Evolutionary conservation across 2,888 invertebrate genomes (phyloP), one percentile per base, ranked within the genome.

Genomic region (Acheta domesticus): DNA sequence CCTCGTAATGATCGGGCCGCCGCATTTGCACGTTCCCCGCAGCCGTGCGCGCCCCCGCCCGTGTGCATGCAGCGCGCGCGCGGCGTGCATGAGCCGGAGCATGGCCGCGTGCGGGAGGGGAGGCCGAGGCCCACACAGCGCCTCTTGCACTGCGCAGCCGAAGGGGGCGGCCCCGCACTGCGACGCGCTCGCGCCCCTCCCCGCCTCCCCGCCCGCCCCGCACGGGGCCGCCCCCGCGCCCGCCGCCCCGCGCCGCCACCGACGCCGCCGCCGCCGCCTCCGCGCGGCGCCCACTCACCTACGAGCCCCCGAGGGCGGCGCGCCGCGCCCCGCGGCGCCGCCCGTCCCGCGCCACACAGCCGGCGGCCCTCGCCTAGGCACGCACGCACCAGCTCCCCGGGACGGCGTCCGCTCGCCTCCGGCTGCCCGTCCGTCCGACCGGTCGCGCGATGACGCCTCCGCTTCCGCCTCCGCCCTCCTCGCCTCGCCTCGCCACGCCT

Each of bases 31-130:
- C 23, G 23, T 23, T 3, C 23, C 23, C 4, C 23, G 2, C 0
- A 23, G 23, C 23, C 23, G 2, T 8, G 36, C 8, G 36, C 36
- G 36, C 1, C 36, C 8, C 36, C 8, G 36, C 8, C 36, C 36
- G 36, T 36, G 36, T 8, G 36, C 36, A 62, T 62, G 62, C 62
- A 16, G 16, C 62, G 16, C 12, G n/a, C 62, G 62, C 62, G n/a
- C 62, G 14, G 4, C 62, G n/a, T 62, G 62, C 62, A 62, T 62
- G 16, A 12, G 14, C 62, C n/a, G 62, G 62, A 62, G 62, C 62
- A 62, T 62, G 62, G 62, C 62, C 16, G 62, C 62, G 62, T n/a
- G 62, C n/a, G 62, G 62, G 62, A 62, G 62, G n/a, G n/a, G 62
- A 62, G 62, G 62, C n/a, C 16, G n/a, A n/a, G 16, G 62, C 16